These are phyloP conservation scores for Drosophila planitibia DNA, from an alignment of 2,888 invertebrate genomes.

Conservation along the genomic window DNA sequence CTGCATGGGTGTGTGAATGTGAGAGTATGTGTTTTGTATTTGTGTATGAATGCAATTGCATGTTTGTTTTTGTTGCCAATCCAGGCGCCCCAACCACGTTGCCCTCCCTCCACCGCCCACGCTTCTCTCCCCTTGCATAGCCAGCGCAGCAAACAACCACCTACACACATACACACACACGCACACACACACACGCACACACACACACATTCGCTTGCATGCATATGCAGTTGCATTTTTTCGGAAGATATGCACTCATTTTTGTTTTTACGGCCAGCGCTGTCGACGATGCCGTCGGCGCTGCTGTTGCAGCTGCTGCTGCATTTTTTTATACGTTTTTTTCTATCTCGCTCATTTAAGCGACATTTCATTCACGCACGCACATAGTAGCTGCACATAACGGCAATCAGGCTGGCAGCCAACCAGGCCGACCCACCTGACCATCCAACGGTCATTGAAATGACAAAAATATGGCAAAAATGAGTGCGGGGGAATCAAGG, in stretches of 20 bases:
- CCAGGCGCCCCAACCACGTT: slow-evolving; percentile 55
- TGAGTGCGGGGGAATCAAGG: slow-evolving; percentile 23
- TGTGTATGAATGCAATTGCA: slow-evolving; percentile 77
- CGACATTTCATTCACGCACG: slow-evolving; percentile 75
- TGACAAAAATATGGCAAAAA: slow-evolving; percentile 75
- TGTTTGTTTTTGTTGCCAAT: slow-evolving; percentile 80
- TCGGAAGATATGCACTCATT: slow-evolving; percentile 80
- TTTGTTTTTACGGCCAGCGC: slow-evolving; percentile 55
- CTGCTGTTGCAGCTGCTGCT: slow-evolving; percentile 35
- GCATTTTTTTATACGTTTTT: slow-evolving; percentile 63
- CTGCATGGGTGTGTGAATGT: slow-evolving; percentile 7
- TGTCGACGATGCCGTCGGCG: slow-evolving; percentile 41
- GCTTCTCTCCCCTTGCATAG: slow-evolving; percentile 49
- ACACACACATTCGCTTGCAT: slow-evolving; percentile 20
- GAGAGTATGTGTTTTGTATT: slow-evolving; percentile 43
- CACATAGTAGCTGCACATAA: slow-evolving; percentile 55
- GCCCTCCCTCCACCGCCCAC: background rate
- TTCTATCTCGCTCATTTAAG: slow-evolving; percentile 79
- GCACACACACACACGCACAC: slow-evolving; percentile 11
- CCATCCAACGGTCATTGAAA: slow-evolving; percentile 71
- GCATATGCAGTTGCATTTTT: slow-evolving; percentile 77
- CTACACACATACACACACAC: slow-evolving; percentile 28
- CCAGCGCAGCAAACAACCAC: slow-evolving; percentile 71
- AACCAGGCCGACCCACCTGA: slow-evolving; percentile 42
- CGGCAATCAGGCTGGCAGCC: slow-evolving; percentile 62